A percentile compares a stretch with the other conserved stretches of the same genome.
phyloP scores from a whole-genome alignment of 2,113 vertebrate genomes.

The Corapipo altera region DNA sequence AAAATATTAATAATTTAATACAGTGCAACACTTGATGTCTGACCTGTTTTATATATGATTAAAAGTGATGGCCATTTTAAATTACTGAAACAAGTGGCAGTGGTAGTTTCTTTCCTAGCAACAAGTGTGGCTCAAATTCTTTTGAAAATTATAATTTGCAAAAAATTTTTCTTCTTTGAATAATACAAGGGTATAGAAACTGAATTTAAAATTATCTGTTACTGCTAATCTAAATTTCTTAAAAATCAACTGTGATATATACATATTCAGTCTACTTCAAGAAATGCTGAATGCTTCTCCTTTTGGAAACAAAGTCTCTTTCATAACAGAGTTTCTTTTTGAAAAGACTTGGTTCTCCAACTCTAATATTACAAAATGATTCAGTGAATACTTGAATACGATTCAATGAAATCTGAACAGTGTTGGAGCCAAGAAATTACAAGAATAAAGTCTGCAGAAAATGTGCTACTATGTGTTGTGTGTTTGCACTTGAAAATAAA shows the following conservation, averaged over 20 bases:
- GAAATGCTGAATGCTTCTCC: background rate
- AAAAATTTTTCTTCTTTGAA: background rate
- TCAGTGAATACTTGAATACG: background rate
- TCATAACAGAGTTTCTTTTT: background rate
- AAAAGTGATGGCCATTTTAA: background rate
- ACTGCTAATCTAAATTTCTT: background rate
- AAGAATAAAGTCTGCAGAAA: background rate
- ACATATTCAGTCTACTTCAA: background rate
- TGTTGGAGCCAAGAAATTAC: background rate
- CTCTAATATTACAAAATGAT: background rate
- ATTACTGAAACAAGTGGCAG: background rate
- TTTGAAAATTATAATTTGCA: background rate
- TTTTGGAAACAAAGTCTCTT: background rate
- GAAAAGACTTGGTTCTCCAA: background rate
- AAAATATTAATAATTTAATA: background rate
- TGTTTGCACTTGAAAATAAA: background rate
- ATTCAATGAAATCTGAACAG: background rate
- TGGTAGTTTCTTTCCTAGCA: background rate
- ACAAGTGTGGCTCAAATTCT: background rate
- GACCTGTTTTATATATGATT: background rate
- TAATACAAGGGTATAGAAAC: background rate
- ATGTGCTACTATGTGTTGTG: background rate
- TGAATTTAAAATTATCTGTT: background rate
- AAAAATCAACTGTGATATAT: background rate
- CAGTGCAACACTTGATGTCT: background rate